Percentiles rank a stretch among this genome's conserved stretches.
Evolutionary conservation across 2,113 vertebrate species (phyloP).

Genomic region (Camelus bactrianus): DNA sequence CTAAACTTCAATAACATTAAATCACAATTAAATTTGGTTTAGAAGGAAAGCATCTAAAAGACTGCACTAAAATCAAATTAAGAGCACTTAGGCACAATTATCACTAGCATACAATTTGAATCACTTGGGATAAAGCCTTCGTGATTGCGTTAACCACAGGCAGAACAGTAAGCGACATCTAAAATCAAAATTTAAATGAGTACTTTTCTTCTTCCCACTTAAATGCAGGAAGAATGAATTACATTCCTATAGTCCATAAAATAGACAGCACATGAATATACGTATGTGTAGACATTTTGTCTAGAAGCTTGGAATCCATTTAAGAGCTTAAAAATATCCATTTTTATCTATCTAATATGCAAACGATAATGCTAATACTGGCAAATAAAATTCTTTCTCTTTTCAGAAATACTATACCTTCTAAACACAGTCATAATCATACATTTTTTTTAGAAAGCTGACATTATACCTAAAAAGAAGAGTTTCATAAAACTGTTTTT

Average conservation of each 20-base stretch:
- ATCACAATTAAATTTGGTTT: constrained; percentile 67
- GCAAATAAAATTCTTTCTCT: neutral
- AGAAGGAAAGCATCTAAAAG: constrained; percentile 50
- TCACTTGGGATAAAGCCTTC: constrained; percentile 48
- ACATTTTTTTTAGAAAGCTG: neutral
- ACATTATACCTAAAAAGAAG: neutral
- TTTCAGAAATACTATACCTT: neutral
- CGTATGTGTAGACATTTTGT: neutral
- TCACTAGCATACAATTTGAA: constrained; percentile 61
- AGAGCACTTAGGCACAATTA: constrained; percentile 63
- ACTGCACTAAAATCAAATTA: constrained; percentile 43
- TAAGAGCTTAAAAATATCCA: neutral
- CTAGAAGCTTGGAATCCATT: neutral
- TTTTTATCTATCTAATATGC: neutral
- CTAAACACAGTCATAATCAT: neutral
- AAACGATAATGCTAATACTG: neutral
- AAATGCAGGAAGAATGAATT: neutral
- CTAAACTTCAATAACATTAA: constrained; percentile 58
- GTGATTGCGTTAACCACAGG: constrained; percentile 35
- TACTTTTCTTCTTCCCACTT: neutral
- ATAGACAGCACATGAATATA: neutral
- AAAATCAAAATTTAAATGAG: neutral
- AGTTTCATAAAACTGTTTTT: neutral
- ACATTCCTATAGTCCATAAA: neutral
- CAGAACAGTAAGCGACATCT: constrained; percentile 44